Evolutionary conservation across 2,888 invertebrate genomes (phyloP).

Genomic region (Hetaerina titia): DNA sequence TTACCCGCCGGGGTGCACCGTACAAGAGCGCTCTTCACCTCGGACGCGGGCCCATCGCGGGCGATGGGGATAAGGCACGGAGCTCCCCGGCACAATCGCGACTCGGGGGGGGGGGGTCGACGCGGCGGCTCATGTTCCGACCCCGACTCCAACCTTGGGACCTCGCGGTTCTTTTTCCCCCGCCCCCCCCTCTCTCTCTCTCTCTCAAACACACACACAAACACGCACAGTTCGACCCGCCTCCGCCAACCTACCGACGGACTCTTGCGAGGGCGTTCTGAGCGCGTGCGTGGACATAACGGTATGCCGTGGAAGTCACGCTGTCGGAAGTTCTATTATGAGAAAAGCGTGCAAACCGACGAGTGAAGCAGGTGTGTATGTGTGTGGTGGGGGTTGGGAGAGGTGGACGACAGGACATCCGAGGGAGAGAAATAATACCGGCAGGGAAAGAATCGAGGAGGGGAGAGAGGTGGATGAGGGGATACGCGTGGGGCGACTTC

Average conservation of each 20-base stretch:
- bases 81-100: no score
- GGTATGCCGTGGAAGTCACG: slow-evolving; percentile 58
- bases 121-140: not conserved
- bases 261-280: not conserved
- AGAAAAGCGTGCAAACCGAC: slow-evolving; percentile 44
- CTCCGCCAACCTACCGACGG: not conserved
- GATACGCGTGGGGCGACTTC: not conserved
- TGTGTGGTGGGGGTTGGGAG: no score
- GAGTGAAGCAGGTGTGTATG: slow-evolving; percentile 5
- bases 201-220: not conserved
- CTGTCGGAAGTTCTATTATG: slow-evolving; percentile 50
- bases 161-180: not conserved
- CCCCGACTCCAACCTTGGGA: slow-evolving; percentile 1
- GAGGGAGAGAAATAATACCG: no score
- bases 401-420: no score
- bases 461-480: not conserved
- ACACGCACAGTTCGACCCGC: not conserved
- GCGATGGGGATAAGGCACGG: no score
- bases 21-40: no score
- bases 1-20: no score
- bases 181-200: not conserved
- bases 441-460: no score
- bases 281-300: slow-evolving; percentile 43
- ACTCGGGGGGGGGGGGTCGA: not conserved
- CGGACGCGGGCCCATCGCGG: no score